Percentiles rank a stretch among this genome's conserved stretches.
Evolutionary conservation across 2,113 vertebrate genomes (phyloP).

Genomic region (Struthio camelus): DNA sequence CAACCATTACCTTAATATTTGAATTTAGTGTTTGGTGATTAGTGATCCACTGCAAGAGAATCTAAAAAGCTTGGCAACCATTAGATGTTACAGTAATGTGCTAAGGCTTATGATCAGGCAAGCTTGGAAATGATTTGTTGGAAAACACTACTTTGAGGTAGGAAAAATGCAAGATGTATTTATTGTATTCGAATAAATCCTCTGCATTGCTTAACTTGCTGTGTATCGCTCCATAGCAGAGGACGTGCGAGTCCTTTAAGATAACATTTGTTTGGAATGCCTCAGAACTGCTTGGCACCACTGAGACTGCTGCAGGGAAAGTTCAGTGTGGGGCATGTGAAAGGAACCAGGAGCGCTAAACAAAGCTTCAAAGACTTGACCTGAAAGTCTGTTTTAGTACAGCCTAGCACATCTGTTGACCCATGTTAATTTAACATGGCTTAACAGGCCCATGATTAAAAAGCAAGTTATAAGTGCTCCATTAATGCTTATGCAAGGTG

Average conservation of each 20-base stretch:
- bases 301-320: not conserved
- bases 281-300: not conserved
- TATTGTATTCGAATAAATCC: not conserved
- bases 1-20: not conserved
- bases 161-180: not conserved
- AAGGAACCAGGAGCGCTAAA: not conserved
- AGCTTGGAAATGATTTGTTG: not conserved
- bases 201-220: not conserved
- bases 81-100: not conserved
- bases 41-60: not conserved
- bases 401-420: not conserved
- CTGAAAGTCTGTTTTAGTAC: constrained; percentile 2
- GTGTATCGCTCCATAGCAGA: not conserved
- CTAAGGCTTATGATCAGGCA: not conserved
- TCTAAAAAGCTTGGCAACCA: not conserved
- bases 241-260: not conserved
- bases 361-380: constrained; percentile 3
- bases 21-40: not conserved
- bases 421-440: not conserved
- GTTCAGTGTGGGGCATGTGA: constrained; percentile 38
- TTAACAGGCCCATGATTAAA: constrained; percentile 20
- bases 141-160: not conserved
- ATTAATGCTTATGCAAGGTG: not conserved
- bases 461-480: not conserved
- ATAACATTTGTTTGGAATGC: not conserved